A percentile compares a stretch with the other conserved stretches of the same genome.
These are phyloP conservation scores for Pituophis catenifer DNA, from an alignment of 2,113 vertebrate species.

Conservation along the genomic window DNA sequence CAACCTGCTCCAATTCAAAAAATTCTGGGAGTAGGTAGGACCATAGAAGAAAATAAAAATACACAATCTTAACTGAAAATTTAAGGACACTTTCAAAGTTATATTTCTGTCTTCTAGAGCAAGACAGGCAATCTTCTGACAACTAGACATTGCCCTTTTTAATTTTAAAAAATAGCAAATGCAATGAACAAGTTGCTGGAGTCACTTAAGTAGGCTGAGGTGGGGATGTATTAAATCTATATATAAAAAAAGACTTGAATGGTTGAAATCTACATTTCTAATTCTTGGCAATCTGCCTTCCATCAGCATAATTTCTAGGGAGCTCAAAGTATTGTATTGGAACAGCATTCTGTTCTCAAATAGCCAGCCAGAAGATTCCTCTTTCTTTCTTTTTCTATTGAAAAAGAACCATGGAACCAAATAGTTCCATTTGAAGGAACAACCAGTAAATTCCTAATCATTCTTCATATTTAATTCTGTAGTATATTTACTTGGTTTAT, in stretches of 20 bases:
- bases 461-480: background rate
- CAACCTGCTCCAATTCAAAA: background rate
- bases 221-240: background rate
- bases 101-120: background rate
- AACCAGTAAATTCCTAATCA: background rate
- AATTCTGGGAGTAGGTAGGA: background rate
- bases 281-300: background rate
- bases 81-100: background rate
- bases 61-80: background rate
- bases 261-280: background rate
- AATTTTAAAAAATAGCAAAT: background rate
- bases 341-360: background rate
- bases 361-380: background rate
- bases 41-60: background rate
- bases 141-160: background rate
- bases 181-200: background rate
- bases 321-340: background rate
- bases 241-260: background rate
- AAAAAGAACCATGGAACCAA: no score
- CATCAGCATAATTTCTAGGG: background rate
- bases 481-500: background rate
- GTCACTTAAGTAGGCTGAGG: background rate
- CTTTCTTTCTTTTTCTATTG: background rate
- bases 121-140: background rate
- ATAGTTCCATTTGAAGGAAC: background rate